phyloP scores from a whole-genome alignment of 2,797 vertebrate genomes.

The Siniperca scherzeri region DNA sequence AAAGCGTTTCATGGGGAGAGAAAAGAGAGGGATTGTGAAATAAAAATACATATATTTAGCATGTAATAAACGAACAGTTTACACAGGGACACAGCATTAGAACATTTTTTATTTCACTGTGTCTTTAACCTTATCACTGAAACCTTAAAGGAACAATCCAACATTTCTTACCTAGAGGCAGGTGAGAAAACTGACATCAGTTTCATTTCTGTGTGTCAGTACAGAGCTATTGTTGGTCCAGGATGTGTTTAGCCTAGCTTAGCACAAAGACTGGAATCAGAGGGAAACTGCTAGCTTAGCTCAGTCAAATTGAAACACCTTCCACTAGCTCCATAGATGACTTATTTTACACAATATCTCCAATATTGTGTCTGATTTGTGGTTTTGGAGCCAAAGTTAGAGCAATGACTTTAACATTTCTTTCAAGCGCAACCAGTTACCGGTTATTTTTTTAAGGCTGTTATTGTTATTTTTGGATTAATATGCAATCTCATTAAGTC shows the following conservation, averaged over 20 bases:
- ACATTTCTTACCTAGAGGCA: neutral
- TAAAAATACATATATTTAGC: neutral
- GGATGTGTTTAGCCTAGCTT: neutral
- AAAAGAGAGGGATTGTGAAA: neutral
- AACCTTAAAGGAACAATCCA: neutral
- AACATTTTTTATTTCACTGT: too few relatives aligned
- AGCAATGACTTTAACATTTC: neutral
- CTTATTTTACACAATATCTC: too few relatives aligned
- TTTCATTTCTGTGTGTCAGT: neutral
- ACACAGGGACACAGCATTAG: neutral
- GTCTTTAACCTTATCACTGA: neutral
- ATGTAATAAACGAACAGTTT: neutral
- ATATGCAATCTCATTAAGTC: too few relatives aligned
- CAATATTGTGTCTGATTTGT: too few relatives aligned
- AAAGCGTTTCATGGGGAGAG: neutral
- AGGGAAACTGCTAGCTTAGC: constrained; percentile 3
- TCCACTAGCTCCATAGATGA: too few relatives aligned
- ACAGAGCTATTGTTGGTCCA: neutral
- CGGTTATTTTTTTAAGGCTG: too few relatives aligned
- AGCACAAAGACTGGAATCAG: neutral
- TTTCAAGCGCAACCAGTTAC: neutral
- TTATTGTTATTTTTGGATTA: too few relatives aligned
- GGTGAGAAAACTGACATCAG: neutral
- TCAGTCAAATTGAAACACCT: neutral
- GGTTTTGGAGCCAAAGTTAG: too few relatives aligned